Conservation (phyloP, 2,888 invertebrate genomes). For the Apodemia mormo region DNA sequence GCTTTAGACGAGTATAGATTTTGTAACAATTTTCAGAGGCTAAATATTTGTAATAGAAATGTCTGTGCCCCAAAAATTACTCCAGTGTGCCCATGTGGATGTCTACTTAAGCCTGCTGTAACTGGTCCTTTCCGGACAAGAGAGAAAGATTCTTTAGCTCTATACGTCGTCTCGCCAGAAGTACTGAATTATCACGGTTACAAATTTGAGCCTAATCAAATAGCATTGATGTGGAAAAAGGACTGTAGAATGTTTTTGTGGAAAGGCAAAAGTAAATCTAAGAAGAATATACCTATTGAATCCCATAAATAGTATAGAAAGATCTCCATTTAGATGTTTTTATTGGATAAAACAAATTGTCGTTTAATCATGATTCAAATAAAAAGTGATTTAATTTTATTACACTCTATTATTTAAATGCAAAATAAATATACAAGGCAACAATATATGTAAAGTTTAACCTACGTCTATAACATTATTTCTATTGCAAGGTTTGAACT, state of each 20-base stretch:
- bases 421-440: conserved; percentile 38
- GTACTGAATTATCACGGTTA: conserved; percentile 80
- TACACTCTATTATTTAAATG: conserved; percentile 42
- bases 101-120: conserved; percentile 58
- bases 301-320: not conserved
- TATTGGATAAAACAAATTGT: not conserved
- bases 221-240: conserved; percentile 86
- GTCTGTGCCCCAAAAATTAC: conserved; percentile 55
- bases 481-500: conserved; percentile 84
- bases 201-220: conserved; percentile 79
- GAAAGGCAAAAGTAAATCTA: conserved; percentile 57
- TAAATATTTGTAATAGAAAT: conserved; percentile 60
- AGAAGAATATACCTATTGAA: conserved; percentile 40
- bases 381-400: conserved; percentile 1
- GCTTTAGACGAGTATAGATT: conserved; percentile 66
- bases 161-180: conserved; percentile 76
- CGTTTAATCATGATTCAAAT: no score
- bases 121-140: conserved; percentile 67
- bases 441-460: conserved; percentile 24
- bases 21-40: conserved; percentile 62
- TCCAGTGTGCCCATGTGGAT: conserved; percentile 72
- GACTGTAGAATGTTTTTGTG: conserved; percentile 86
- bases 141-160: conserved; percentile 65
- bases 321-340: not conserved
- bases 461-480: not conserved